Evolutionary conservation across 2,888 invertebrate genomes (phyloP).

Genomic region (Diplolepis rosae): DNA sequence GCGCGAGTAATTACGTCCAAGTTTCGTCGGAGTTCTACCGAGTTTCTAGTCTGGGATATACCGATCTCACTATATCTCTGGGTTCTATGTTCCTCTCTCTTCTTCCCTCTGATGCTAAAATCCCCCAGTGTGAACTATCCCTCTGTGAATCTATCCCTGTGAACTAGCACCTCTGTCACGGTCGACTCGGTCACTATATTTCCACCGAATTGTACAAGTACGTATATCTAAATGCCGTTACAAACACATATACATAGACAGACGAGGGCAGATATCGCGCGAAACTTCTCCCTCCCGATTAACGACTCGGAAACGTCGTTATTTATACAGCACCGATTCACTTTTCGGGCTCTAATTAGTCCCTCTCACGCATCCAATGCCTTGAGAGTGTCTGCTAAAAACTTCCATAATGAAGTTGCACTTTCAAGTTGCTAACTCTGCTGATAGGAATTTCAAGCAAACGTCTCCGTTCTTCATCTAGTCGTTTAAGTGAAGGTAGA

Average conservation of each 20-base stretch:
- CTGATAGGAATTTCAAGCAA: constrained; percentile 1
- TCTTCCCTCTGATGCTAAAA: constrained; percentile 16
- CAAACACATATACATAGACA: constrained; percentile 38
- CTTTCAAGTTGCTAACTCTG: not conserved
- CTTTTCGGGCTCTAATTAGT: constrained; percentile 52
- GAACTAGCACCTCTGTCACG: constrained; percentile 26
- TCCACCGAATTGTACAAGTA: not conserved
- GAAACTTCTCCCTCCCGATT: constrained; percentile 47
- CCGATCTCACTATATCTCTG: constrained; percentile 39
- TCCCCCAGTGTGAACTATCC: constrained; percentile 24
- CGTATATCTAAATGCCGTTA: constrained; percentile 40
- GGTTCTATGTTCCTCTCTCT: constrained; percentile 8
- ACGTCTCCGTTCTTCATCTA: too few relatives aligned
- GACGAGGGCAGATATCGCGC: constrained; percentile 45
- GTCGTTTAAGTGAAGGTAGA: too few relatives aligned
- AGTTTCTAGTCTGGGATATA: constrained; percentile 44
- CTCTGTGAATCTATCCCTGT: too few relatives aligned
- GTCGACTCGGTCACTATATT: constrained; percentile 21
- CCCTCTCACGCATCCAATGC: constrained; percentile 45
- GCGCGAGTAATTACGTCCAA: constrained; percentile 72
- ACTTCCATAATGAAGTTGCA: constrained; percentile 8
- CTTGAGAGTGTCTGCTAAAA: not conserved
- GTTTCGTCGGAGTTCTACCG: constrained; percentile 64
- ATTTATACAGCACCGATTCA: constrained; percentile 51
- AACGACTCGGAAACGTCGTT: constrained; percentile 51